Percentiles rank a stretch among this genome's conserved stretches.
Evolutionary conservation across 1,140 invertebrate genomes (phyloP).

Genomic region (Matsumurasca onukii): DNA sequence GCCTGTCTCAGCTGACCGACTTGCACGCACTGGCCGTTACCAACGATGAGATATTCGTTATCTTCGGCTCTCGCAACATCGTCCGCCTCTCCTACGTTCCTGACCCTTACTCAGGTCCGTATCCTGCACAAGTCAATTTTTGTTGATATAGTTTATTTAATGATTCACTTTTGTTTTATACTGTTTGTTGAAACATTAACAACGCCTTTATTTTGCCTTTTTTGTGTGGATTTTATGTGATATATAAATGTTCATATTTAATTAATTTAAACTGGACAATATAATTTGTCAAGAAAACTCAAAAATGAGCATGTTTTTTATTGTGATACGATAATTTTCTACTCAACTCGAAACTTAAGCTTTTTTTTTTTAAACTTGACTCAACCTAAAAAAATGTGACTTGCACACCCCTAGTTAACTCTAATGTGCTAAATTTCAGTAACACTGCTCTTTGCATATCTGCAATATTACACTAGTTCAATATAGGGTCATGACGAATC

Average conservation of each 20-base stretch:
- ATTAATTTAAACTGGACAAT: neutral
- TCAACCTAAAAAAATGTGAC: no score
- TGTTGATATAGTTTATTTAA: neutral
- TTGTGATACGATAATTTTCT: no score
- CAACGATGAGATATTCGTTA: constrained; percentile 77
- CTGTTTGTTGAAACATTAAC: neutral
- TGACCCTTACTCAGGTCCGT: constrained; percentile 49
- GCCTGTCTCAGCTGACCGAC: constrained; percentile 52
- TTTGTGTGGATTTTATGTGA: neutral
- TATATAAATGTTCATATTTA: constrained; percentile 2
- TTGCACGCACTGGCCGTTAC: constrained; percentile 62
- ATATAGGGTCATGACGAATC: no score
- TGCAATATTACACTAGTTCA: no score
- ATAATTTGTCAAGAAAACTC: no score
- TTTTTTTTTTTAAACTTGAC: no score
- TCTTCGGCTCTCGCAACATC: constrained; percentile 67
- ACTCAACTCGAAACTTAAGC: no score
- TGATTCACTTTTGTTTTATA: neutral
- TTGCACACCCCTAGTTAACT: no score
- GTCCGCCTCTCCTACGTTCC: constrained; percentile 61
- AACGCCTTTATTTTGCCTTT: neutral
- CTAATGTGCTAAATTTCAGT: no score
- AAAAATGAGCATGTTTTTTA: no score
- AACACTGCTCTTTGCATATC: no score
- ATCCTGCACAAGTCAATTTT: no score